Conservation (phyloP, 2,888 invertebrate species). For the Monoplex corrugatus region DNA sequence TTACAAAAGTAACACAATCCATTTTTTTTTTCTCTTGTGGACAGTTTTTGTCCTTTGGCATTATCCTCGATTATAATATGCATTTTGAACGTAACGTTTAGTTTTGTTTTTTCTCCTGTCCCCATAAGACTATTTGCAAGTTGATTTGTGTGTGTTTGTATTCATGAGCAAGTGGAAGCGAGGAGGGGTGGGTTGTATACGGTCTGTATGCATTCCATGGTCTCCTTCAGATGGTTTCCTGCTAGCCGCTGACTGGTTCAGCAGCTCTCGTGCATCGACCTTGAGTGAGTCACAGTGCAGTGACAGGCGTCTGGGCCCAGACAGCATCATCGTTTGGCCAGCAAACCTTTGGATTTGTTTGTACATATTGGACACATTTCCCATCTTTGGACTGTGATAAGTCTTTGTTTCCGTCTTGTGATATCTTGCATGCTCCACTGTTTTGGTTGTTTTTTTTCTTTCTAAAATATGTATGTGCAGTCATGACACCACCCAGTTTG, state of each 20-base stretch:
- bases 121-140: not conserved
- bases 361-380: constrained; percentile 39
- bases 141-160: constrained; percentile 2
- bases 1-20: not conserved
- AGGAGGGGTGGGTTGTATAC: not conserved
- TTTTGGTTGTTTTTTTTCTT: not conserved
- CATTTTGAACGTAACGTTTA: constrained; percentile 15
- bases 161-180: not conserved
- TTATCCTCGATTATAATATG: constrained; percentile 19
- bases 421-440: constrained; percentile 34
- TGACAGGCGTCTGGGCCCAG: not conserved
- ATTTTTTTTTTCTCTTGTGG: not conserved
- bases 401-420: not conserved
- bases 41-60: not conserved
- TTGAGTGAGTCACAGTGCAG: not conserved
- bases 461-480: constrained; percentile 12
- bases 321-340: not conserved
- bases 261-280: not conserved
- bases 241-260: constrained; percentile 25
- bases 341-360: constrained; percentile 27
- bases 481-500: not conserved
- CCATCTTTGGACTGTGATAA: constrained; percentile 41
- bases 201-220: not conserved
- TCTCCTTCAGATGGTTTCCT: not conserved
- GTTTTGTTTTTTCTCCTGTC: not conserved